Base-by-base conservation (phyloP, 2,888 invertebrate genomes). In the Phania funesta region DNA sequence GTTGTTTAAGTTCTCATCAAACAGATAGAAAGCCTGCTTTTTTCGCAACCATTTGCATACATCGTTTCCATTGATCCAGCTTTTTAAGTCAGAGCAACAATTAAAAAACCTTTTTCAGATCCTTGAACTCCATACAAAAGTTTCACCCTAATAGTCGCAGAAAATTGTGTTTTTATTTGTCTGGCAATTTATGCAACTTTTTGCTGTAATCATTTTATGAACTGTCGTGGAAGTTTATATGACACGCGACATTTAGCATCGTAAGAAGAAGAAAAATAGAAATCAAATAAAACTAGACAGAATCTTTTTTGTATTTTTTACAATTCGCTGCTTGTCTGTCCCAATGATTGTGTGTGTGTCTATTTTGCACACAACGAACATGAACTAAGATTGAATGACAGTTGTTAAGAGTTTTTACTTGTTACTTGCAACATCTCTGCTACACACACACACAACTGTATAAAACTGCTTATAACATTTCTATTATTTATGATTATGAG, bases 241-340 rank as follows among this genome's bases (percentile, higher is more conserved):
- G 80, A 71, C 71, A 67, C 80, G 75, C 76, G 80, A 71, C 70
- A 71, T 81, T 81, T 76, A 75, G 52, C 75, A 65, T 65, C 22
- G 32, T 44, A 78, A 71, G 64, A 58, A 58, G 26, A 46, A 26
- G 48, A 29, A 56, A 50, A 22, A 2, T 16, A 67, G n/a, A 44
- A 56, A 20, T n/a, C 1, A 24, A 56, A 58, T 20, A 26, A 35
- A 44, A 22, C 44, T 2, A 11, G 62, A 29, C 46, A 24, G 54
- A 48, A 48, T 7, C 13, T 70, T 70, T 70, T 46, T 67, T 41
- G 3, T n/a, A n/a, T 38, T 9, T 46, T 13, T 13, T 64, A 2
- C 60, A 48, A 54, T 73, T 73, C 52, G 13, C 24, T 16, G 26
- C 26, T 26, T 44, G 58, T 67, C 75, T 58, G 67, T 67, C 65